Conservation (phyloP, 2,113 vertebrate species). For the Colinus virginianus region DNA sequence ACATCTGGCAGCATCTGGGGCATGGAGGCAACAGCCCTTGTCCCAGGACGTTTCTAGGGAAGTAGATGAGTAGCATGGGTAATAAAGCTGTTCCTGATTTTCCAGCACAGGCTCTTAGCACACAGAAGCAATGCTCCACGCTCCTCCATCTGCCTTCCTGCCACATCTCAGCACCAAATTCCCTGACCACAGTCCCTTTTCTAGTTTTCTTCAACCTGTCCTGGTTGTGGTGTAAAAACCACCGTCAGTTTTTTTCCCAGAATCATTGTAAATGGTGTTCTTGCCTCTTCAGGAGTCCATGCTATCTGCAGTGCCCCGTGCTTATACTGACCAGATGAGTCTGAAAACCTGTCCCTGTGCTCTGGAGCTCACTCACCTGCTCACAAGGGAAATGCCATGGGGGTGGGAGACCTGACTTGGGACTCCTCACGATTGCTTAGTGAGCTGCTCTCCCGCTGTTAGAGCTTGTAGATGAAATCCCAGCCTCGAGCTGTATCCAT, state of each 20-base stretch:
- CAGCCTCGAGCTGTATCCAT: accelerated
- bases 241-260: not conserved
- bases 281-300: accelerated
- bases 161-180: not conserved
- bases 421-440: accelerated
- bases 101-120: not conserved
- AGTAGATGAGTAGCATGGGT: not conserved
- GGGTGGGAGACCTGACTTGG: not conserved
- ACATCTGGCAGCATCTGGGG: not conserved
- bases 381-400: not conserved
- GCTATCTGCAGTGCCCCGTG: accelerated
- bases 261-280: not conserved
- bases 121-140: not conserved
- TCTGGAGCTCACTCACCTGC: not conserved
- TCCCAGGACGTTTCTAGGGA: not conserved
- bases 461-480: not conserved
- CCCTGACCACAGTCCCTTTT: accelerated
- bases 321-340: not conserved
- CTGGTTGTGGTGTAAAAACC: not conserved
- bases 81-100: not conserved
- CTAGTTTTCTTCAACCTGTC: not conserved
- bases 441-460: not conserved
- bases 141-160: not conserved
- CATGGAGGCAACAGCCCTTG: not conserved
- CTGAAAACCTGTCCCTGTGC: not conserved